A percentile compares a stretch with the other conserved stretches of the same genome.
phyloP scores from a whole-genome alignment of 2,113 vertebrate genomes.

The Sprattus sprattus region DNA sequence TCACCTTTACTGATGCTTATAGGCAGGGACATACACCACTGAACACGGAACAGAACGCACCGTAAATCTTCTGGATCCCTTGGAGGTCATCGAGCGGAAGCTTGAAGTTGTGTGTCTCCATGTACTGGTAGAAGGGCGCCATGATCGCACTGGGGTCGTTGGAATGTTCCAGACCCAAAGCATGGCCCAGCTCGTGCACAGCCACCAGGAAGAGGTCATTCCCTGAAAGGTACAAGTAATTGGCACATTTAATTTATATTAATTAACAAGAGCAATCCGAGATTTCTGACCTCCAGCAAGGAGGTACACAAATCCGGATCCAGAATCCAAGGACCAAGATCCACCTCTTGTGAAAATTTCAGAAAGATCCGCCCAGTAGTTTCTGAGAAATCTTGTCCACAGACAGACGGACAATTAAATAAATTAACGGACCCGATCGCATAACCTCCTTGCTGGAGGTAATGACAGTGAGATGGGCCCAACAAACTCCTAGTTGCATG shows the following conservation, averaged over 20 bases:
- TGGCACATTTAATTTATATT: not conserved
- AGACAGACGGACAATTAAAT: too few relatives aligned
- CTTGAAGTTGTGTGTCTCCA: conserved; percentile 98
- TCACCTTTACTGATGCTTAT: not conserved
- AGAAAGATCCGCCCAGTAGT: too few relatives aligned
- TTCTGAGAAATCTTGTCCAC: too few relatives aligned
- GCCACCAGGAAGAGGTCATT: conserved; percentile 96
- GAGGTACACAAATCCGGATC: too few relatives aligned
- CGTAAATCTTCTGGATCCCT: conserved; percentile 98
- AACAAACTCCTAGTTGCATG: not conserved
- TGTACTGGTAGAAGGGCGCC: conserved; percentile 99
- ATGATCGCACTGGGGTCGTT: conserved; percentile 97
- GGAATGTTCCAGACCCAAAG: conserved; percentile 92
- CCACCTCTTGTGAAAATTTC: too few relatives aligned
- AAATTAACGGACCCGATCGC: too few relatives aligned
- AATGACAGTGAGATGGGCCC: not conserved
- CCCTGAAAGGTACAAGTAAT: conserved; percentile 66
- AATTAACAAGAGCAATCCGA: too few relatives aligned
- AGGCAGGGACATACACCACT: not conserved
- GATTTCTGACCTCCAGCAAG: too few relatives aligned
- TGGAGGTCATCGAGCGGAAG: conserved; percentile 96
- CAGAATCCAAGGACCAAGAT: too few relatives aligned
- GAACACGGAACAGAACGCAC: conserved; percentile 57
- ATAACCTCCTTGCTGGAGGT: too few relatives aligned
- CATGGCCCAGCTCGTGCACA: conserved; percentile 93